These are phyloP conservation scores for Coenonympha arcania DNA, from an alignment of 2,888 invertebrate species.

Conservation along the genomic window DNA sequence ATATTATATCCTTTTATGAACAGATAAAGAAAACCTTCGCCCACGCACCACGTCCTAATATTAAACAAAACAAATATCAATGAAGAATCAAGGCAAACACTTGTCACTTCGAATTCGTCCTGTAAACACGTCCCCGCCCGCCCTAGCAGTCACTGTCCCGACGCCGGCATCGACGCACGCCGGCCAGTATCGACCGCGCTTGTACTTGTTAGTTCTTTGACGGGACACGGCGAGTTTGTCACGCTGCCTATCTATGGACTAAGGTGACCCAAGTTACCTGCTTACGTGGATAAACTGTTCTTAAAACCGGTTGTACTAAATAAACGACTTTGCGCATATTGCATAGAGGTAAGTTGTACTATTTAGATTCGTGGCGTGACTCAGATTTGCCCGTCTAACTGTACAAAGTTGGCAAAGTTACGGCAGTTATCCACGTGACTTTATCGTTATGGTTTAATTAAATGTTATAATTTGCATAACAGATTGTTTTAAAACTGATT, in stretches of 20 bases:
- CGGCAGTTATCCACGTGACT: too few species aligned
- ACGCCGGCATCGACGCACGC: conserved; percentile 49
- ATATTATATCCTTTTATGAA: too few species aligned
- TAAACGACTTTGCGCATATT: too few species aligned
- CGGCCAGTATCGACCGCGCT: conserved; percentile 48
- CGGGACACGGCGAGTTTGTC: conserved; percentile 25
- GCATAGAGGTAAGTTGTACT: neutral
- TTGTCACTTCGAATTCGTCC: conserved; percentile 23
- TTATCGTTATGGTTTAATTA: too few species aligned
- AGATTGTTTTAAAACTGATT: too few species aligned
- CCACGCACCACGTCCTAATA: neutral
- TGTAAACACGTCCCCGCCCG: conserved; percentile 42
- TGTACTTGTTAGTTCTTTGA: conserved; percentile 37
- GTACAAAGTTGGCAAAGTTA: too few species aligned
- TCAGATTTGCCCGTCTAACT: too few species aligned
- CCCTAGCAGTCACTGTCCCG: conserved; percentile 47
- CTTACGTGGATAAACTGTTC: neutral
- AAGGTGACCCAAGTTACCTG: neutral
- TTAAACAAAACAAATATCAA: conserved; percentile 10
- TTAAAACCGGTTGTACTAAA: too few species aligned
- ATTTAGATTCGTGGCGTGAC: neutral
- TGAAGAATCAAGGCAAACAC: conserved; percentile 12
- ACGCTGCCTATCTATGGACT: conserved; percentile 15
- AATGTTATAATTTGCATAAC: too few species aligned
- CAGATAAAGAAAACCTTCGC: neutral